phyloP scores from a whole-genome alignment of 2,888 invertebrate genomes.

The Embidobia sp. region DNA sequence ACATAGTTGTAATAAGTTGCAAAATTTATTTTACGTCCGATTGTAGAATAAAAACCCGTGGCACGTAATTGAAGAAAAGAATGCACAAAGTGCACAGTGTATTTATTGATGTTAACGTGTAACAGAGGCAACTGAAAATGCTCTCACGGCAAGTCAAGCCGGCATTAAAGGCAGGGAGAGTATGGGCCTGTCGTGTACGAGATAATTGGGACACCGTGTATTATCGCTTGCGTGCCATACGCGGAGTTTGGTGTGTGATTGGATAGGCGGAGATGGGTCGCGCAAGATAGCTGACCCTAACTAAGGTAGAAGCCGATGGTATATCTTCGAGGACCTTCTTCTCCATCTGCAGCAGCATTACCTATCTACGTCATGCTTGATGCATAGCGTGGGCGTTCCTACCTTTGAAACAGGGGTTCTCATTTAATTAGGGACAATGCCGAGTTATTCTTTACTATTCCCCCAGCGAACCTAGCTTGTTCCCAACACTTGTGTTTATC shows the following conservation, averaged over 20 bases:
- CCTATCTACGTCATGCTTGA: slow-evolving; percentile 80
- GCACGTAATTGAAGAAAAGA: no score
- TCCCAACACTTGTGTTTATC: slow-evolving; percentile 27
- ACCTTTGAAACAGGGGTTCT: slow-evolving; percentile 79
- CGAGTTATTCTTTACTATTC: slow-evolving; percentile 43
- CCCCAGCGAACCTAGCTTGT: slow-evolving; percentile 9
- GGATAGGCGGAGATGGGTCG: slow-evolving; percentile 82
- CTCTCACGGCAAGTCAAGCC: slow-evolving; percentile 47
- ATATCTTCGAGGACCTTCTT: slow-evolving; percentile 80
- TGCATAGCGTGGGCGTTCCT: slow-evolving; percentile 81
- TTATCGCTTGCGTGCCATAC: slow-evolving; percentile 80
- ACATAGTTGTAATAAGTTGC: no score
- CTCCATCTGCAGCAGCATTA: slow-evolving; percentile 79
- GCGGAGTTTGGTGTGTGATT: slow-evolving; percentile 79
- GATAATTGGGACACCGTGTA: slow-evolving; percentile 81
- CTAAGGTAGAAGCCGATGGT: slow-evolving; percentile 76
- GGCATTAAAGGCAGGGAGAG: slow-evolving; percentile 28
- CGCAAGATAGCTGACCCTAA: slow-evolving; percentile 81
- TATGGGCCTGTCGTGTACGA: slow-evolving; percentile 74
- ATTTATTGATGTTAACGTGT: slow-evolving; percentile 49
- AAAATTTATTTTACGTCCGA: no score
- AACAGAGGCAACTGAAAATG: slow-evolving; percentile 53
- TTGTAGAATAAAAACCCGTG: no score
- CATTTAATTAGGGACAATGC: slow-evolving; percentile 78
- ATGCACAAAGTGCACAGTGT: no score